Evolutionary conservation across 2,113 vertebrate genomes (phyloP).

Genomic region (Romanogobio albipinnatus): DNA sequence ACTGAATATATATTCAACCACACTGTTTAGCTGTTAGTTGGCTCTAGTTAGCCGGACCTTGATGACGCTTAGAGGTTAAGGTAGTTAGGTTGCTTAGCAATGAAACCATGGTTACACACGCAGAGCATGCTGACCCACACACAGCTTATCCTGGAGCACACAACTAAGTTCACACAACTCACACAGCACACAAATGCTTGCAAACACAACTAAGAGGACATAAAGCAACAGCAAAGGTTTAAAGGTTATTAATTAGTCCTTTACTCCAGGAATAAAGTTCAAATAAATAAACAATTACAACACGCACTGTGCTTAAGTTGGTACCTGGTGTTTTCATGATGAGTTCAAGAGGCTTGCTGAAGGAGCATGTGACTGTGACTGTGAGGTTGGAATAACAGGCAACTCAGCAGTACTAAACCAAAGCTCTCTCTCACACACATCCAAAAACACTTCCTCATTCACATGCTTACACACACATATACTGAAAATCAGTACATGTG

Average conservation of each 20-base stretch:
- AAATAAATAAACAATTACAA: conserved; percentile 22
- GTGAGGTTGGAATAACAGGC: conserved; percentile 55
- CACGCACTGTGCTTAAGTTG: background rate
- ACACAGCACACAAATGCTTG: conserved; percentile 5
- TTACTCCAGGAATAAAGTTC: conserved; percentile 23
- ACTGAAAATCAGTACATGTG: conserved; percentile 50
- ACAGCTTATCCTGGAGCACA: conserved; percentile 23
- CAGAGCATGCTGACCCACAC: conserved; percentile 29
- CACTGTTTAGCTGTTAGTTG: background rate
- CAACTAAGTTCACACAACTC: background rate
- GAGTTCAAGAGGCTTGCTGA: conserved; percentile 19
- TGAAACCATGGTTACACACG: conserved; percentile 42
- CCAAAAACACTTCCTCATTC: conserved; percentile 47
- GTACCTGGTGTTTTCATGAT: conserved; percentile 56
- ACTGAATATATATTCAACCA: background rate
- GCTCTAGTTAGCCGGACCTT: conserved; percentile 30
- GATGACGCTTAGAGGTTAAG: conserved; percentile 1
- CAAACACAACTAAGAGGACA: background rate
- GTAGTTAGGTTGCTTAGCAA: conserved; percentile 50
- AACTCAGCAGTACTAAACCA: conserved; percentile 58
- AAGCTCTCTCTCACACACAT: conserved; percentile 31
- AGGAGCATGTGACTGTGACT: conserved; percentile 54
- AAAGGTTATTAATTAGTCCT: conserved; percentile 50
- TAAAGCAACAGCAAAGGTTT: conserved; percentile 9
- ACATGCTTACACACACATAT: conserved; percentile 47